A percentile compares a stretch with the other conserved stretches of the same genome.
These are phyloP conservation scores for Burhinus oedicnemus DNA, from an alignment of 2,113 vertebrate genomes.

Conservation along the genomic window DNA sequence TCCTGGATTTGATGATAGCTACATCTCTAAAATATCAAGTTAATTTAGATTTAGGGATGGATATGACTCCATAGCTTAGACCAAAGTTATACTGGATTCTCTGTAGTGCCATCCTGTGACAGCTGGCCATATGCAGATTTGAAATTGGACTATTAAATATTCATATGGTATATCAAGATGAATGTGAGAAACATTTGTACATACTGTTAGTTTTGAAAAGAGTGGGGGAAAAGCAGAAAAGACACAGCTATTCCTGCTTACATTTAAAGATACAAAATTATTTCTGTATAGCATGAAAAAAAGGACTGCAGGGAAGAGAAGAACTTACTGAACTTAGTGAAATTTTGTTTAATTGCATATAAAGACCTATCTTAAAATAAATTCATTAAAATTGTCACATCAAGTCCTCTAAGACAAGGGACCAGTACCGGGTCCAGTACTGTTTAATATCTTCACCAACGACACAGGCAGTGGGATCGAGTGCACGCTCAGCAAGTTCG, in stretches of 20 bases:
- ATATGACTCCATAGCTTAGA: background rate
- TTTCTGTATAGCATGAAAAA: background rate
- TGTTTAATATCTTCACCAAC: background rate
- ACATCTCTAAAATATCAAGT: background rate
- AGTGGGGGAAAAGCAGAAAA: background rate
- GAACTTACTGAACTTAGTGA: background rate
- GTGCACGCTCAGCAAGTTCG: accelerated
- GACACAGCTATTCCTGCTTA: background rate
- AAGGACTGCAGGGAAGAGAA: background rate
- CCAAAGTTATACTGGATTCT: conserved; percentile 20
- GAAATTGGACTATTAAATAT: conserved; percentile 25
- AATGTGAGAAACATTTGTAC: conserved; percentile 6
- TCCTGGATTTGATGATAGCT: conserved; percentile 1
- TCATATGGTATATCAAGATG: background rate
- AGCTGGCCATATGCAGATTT: background rate
- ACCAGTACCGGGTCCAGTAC: background rate
- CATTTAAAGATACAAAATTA: background rate
- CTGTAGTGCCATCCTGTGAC: background rate
- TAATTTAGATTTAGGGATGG: conserved; percentile 41
- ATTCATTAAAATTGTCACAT: background rate
- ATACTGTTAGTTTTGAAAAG: background rate
- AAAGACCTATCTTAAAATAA: background rate
- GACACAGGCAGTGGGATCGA: accelerated
- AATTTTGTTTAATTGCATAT: background rate
- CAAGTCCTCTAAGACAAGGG: background rate